Evolutionary conservation across 2,888 invertebrate species (phyloP).

Genomic region (Lasioglossum marginatum): DNA sequence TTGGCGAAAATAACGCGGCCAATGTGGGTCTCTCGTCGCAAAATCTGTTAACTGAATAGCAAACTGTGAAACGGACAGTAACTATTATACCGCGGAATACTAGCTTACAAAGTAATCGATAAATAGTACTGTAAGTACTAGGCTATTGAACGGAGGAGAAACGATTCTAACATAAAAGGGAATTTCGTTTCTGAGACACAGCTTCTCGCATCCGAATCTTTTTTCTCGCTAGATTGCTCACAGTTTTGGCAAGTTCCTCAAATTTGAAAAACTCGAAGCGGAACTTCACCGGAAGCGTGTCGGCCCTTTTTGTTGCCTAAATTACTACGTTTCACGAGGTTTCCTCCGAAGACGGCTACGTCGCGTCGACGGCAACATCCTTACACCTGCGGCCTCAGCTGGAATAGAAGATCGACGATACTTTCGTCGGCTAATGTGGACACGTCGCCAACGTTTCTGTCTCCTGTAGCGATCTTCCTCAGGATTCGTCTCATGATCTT

Average conservation of each 20-base stretch:
- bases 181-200: slow-evolving; percentile 23
- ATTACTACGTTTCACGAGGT: slow-evolving; percentile 31
- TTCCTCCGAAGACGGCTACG: slow-evolving; percentile 2
- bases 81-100: slow-evolving; percentile 14
- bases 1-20: neutral
- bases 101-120: slow-evolving; percentile 28
- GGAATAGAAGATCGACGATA: slow-evolving; percentile 93
- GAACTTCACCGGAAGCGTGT: slow-evolving; percentile 39
- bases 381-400: slow-evolving; percentile 87
- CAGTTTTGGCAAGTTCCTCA: neutral
- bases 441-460: slow-evolving; percentile 95
- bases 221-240: neutral
- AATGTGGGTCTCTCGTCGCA: neutral
- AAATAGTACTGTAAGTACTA: slow-evolving; percentile 38
- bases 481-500: slow-evolving; percentile 99
- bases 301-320: slow-evolving; percentile 31
- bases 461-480: slow-evolving; percentile 96
- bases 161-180: slow-evolving; percentile 25
- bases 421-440: slow-evolving; percentile 97
- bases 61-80: slow-evolving; percentile 15
- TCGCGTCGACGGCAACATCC: neutral
- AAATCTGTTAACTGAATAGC: neutral
- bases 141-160: slow-evolving; percentile 18
- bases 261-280: neutral
- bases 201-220: neutral